Evolutionary conservation across 1,140 invertebrate species (phyloP), one percentile per base, ranked within the genome.

Genomic region (Ephestia elutella): DNA sequence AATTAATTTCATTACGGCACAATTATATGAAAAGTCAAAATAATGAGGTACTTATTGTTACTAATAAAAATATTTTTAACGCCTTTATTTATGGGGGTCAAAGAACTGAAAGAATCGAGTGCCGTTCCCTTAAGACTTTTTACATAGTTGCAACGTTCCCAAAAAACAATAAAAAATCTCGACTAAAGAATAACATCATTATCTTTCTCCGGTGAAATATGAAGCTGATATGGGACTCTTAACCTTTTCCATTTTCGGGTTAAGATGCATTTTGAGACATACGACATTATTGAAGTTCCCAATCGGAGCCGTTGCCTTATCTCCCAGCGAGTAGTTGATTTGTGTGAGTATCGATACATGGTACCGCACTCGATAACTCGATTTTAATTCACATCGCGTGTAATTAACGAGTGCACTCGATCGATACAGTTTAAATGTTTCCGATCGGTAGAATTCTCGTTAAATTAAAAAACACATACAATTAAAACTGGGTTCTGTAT

Each of bases 381-480:
- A 61, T 56, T 65, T 67, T 57, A 49, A 57, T 49, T 35, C 51
- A 53, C 55, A 49, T 65, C 63, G 61, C 49, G 51, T 54, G 62
- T 62, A 70, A 71, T 73, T 71, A 71, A 66, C 61, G 64, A 63
- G 56, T 71, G 56, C 56, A 66, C 57, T 60, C 62, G 59, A 71
- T 70, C 60, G 58, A 69, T 60, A 66, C 60, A 71, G 54, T 74
- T 75, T 66, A 58, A 71, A 77, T 71, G 70, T 83, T 81, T 81
- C 74, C 78, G 78, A 78, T 73, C 60, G 66, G 60, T 67, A 63
- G 56, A 65, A 75, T 63, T 73, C 62, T 62, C 15, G 1, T 10
- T 15, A 44, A 10, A 10, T 44, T 15, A 15, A 44, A 44, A 44
- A n/a, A n/a, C 38, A 44, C 11, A 32, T 68, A 71, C 57, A 71